A percentile compares a stretch with the other conserved stretches of the same genome.
phyloP scores from a whole-genome alignment of 2,888 invertebrate species.

The Leucophenga maculata region DNA sequence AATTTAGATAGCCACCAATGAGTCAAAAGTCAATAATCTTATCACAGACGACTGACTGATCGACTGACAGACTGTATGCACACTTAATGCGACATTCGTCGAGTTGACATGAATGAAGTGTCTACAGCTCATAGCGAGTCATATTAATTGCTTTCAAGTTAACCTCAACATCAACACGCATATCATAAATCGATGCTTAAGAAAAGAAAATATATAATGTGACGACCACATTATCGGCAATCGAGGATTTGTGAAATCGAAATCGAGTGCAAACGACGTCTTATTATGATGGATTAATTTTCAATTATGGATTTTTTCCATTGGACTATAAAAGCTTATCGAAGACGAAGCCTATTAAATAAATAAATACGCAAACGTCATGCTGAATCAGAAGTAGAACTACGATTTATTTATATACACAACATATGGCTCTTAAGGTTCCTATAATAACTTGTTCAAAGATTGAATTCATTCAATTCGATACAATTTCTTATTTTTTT shows the following conservation, averaged over 20 bases:
- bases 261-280: slow-evolving; percentile 49
- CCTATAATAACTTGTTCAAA: no score
- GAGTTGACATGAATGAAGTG: background rate
- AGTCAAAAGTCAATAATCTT: slow-evolving; percentile 17
- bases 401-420: no score
- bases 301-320: slow-evolving; percentile 60
- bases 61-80: no score
- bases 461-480: background rate
- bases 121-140: slow-evolving; percentile 1
- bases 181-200: background rate
- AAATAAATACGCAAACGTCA: no score
- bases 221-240: background rate
- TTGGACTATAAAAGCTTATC: slow-evolving; percentile 2
- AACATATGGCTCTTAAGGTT: no score
- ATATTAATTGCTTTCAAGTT: slow-evolving; percentile 15
- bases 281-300: slow-evolving; percentile 71
- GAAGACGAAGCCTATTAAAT: no score
- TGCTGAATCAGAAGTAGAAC: no score
- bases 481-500: background rate
- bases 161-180: background rate
- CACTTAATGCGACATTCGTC: background rate
- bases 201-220: background rate
- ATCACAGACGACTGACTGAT: background rate
- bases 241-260: background rate
- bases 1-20: background rate